Conservation (phyloP, 2,888 invertebrate species). For the Disparrhopalites patrizii region DNA sequence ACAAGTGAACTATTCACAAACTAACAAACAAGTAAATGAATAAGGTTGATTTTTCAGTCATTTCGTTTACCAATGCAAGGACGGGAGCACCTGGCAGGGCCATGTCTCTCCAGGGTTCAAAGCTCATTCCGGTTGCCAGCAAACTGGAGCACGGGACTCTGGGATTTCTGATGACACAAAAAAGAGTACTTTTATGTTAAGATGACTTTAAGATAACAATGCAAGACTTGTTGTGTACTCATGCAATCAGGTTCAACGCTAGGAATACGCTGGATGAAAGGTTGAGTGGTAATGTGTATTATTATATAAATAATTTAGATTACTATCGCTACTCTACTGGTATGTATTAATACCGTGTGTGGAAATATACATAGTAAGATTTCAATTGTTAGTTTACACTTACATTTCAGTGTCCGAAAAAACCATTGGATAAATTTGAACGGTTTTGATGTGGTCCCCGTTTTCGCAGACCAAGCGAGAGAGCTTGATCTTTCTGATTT, state of each 20-base stretch:
- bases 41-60: background rate
- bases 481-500: constrained; percentile 53
- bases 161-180: constrained; percentile 53
- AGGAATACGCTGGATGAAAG: background rate
- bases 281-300: no score
- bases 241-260: background rate
- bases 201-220: no score
- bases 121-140: constrained; percentile 50
- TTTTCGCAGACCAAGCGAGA: constrained; percentile 54
- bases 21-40: background rate
- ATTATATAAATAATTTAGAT: no score
- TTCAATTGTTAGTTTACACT: constrained; percentile 44
- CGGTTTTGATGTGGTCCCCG: constrained; percentile 52
- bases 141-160: constrained; percentile 52
- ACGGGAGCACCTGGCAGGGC: background rate
- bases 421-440: constrained; percentile 54
- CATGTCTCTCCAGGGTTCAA: constrained; percentile 51
- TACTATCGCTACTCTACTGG: no score
- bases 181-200: no score
- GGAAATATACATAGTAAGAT: background rate
- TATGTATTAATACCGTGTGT: background rate
- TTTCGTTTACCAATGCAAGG: background rate
- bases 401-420: constrained; percentile 53
- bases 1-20: background rate
- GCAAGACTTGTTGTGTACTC: constrained; percentile 5